A percentile compares a stretch with the other conserved stretches of the same genome.
phyloP scores from a whole-genome alignment of 2,113 vertebrate genomes.

The Triplophysa siluroides region DNA sequence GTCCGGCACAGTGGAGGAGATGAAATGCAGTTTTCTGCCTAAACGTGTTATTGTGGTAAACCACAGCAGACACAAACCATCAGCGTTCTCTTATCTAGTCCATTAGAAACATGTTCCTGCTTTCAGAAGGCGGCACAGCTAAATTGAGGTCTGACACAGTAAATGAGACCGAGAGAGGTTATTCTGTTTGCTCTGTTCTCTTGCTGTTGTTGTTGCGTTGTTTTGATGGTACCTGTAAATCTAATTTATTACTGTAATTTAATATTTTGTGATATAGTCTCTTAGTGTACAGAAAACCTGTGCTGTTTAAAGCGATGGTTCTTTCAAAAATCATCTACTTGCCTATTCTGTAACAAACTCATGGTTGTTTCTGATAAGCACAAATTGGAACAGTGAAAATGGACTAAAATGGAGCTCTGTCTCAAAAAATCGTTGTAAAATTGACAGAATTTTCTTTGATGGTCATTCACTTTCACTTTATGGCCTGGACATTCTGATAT shows the following conservation, averaged over 20 bases:
- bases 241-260: constrained; percentile 31
- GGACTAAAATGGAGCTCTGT: neutral
- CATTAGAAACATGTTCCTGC: constrained; percentile 59
- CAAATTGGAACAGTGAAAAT: neutral
- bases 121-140: constrained; percentile 57
- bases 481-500: neutral
- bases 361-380: neutral
- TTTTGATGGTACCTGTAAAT: constrained; percentile 45
- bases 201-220: neutral
- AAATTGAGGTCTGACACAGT: constrained; percentile 59
- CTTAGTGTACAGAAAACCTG: neutral
- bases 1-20: neutral
- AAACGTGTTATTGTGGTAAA: constrained; percentile 26
- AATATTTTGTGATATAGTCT: neutral
- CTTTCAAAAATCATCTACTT: neutral
- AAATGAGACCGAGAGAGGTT: constrained; percentile 62
- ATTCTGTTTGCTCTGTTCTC: constrained; percentile 54
- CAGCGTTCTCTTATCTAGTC: constrained; percentile 57
- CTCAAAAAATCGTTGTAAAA: too few relatives aligned
- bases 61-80: constrained; percentile 41
- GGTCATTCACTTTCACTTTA: neutral
- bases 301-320: neutral
- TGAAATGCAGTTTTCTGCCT: constrained; percentile 51
- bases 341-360: neutral
- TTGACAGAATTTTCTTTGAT: too few relatives aligned